These are phyloP conservation scores for Platichthys stellatus DNA, from an alignment of 2,113 vertebrate genomes.

Conservation along the genomic window DNA sequence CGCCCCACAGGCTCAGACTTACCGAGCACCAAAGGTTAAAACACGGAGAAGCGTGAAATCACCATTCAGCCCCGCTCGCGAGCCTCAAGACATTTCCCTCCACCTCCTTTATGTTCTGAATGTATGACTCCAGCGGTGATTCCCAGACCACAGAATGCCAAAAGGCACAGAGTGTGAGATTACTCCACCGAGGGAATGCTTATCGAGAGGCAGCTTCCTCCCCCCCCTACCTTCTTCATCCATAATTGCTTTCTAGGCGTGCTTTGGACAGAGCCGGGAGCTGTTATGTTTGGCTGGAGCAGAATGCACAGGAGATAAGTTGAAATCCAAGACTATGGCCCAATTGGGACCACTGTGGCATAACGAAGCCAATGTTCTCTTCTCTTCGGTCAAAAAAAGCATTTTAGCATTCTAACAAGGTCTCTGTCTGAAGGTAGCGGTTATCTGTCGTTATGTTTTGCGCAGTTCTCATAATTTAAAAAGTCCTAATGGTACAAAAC, in stretches of 20 bases:
- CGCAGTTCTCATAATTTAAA: slow-evolving; percentile 30
- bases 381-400: slow-evolving; percentile 28
- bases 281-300: slow-evolving; percentile 64
- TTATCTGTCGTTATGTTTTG: slow-evolving; percentile 37
- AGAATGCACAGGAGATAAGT: slow-evolving; percentile 67
- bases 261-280: slow-evolving; percentile 61
- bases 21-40: slow-evolving; percentile 57
- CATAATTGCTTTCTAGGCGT: slow-evolving; percentile 76
- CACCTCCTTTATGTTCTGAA: slow-evolving; percentile 53
- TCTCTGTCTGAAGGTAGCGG: slow-evolving; percentile 43
- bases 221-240: slow-evolving; percentile 43
- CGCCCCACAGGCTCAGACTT: slow-evolving; percentile 16
- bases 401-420: slow-evolving; percentile 47
- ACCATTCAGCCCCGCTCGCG: slow-evolving; percentile 7
- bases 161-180: slow-evolving; percentile 60
- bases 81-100: slow-evolving; percentile 28
- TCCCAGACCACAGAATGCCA: slow-evolving; percentile 55
- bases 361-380: slow-evolving; percentile 44
- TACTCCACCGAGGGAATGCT: slow-evolving; percentile 58
- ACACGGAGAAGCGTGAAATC: slow-evolving; percentile 54
- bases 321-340: slow-evolving; percentile 63
- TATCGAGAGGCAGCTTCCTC: slow-evolving; percentile 49
- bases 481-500: slow-evolving; percentile 25
- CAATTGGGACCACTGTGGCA: slow-evolving; percentile 57
- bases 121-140: slow-evolving; percentile 44